Conservation (phyloP, 2,797 vertebrate species). For the Alcedo atthis region DNA sequence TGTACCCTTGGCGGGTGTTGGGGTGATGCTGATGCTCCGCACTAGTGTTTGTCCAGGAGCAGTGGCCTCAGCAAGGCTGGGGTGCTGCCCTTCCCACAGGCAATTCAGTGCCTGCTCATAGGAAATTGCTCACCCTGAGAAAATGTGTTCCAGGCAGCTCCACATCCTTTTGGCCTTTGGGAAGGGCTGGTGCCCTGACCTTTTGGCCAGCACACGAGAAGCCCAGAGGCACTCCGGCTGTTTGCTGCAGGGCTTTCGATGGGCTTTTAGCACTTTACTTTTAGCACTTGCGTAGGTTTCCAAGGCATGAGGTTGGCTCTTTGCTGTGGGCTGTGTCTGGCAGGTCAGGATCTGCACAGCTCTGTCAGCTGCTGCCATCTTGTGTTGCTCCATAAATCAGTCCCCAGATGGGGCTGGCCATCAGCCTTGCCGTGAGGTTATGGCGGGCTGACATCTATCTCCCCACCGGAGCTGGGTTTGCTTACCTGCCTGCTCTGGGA, state of each 20-base stretch:
- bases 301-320: background rate
- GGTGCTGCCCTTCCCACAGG: background rate
- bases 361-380: constrained; percentile 61
- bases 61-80: background rate
- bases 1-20: background rate
- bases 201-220: background rate
- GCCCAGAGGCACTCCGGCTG: background rate
- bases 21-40: background rate
- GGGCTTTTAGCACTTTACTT: background rate
- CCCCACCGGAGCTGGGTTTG: fast-evolving
- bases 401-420: background rate
- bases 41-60: background rate
- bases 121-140: constrained; percentile 70
- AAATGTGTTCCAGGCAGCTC: constrained; percentile 50
- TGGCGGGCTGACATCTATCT: background rate
- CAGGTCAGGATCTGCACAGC: background rate
- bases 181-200: constrained; percentile 50
- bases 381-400: background rate
- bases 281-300: background rate
- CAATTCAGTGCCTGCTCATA: background rate
- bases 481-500: fast-evolving
- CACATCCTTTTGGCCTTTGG: constrained; percentile 42
- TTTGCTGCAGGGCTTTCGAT: background rate
- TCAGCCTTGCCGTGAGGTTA: background rate
- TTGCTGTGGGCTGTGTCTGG: background rate